phyloP scores from a whole-genome alignment of 1,140 invertebrate genomes.

The Plodia interpunctella region DNA sequence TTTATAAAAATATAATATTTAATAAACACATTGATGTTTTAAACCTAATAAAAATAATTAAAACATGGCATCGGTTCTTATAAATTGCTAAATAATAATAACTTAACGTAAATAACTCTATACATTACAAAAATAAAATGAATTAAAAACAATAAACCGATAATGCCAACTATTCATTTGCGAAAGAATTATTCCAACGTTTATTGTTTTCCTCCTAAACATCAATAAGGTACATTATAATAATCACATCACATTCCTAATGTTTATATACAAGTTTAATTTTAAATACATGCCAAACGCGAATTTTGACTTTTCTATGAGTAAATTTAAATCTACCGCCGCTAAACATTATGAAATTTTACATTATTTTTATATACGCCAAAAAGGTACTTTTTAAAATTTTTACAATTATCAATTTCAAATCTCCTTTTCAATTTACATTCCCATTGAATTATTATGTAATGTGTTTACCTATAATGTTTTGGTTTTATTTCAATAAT shows the following conservation, averaged over 20 bases:
- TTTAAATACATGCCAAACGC: conserved; percentile 51
- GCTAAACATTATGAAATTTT: conserved; percentile 58
- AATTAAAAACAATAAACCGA: conserved; percentile 29
- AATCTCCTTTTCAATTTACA: conserved; percentile 42
- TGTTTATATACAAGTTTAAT: conserved; percentile 50
- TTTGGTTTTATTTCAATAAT: conserved; percentile 1
- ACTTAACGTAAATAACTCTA: conserved; percentile 56
- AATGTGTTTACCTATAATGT: conserved; percentile 10
- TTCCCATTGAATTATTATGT: conserved; percentile 15
- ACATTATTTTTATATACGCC: conserved; percentile 55
- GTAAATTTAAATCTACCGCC: conserved; percentile 50
- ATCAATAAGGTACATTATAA: conserved; percentile 53
- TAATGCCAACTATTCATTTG: background rate
- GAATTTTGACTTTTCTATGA: conserved; percentile 60
- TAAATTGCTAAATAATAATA: conserved; percentile 44
- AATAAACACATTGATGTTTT: conserved; percentile 61
- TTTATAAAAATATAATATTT: conserved; percentile 73
- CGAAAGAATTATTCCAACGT: conserved; percentile 20
- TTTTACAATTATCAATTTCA: conserved; percentile 19
- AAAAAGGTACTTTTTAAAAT: conserved; percentile 47
- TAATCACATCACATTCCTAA: conserved; percentile 61
- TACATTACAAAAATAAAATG: conserved; percentile 36
- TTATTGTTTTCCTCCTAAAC: conserved; percentile 40
- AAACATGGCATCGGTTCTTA: conserved; percentile 67
- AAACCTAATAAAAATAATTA: conserved; percentile 50